These are phyloP conservation scores for Drosophila insularis DNA, from an alignment of 1,140 invertebrate genomes.

Conservation along the genomic window DNA sequence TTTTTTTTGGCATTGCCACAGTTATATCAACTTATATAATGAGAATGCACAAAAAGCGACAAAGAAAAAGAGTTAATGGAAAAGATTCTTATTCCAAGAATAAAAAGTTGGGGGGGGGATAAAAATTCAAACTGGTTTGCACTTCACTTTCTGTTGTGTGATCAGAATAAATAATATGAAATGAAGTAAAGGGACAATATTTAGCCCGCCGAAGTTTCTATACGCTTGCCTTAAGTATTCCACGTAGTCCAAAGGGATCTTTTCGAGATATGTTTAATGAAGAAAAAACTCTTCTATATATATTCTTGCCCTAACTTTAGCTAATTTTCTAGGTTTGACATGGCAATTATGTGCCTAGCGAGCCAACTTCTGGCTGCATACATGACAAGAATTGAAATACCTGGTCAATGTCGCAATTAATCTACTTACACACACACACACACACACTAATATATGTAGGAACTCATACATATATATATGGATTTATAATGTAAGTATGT, in stretches of 20 bases:
- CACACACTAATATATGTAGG: too few relatives aligned
- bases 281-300: background rate
- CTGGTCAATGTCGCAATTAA: slow-evolving; percentile 1
- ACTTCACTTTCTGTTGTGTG: slow-evolving; percentile 44
- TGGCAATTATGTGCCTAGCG: background rate
- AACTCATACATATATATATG: background rate
- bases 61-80: background rate
- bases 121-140: slow-evolving; percentile 32
- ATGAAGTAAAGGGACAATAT: background rate
- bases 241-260: too few relatives aligned
- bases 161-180: slow-evolving; percentile 23
- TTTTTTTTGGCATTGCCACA: slow-evolving; percentile 36
- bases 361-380: background rate
- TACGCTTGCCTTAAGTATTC: background rate
- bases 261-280: too few relatives aligned
- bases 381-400: background rate
- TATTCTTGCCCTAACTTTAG: background rate
- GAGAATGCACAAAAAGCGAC: background rate
- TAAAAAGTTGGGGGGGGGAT: too few relatives aligned
- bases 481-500: background rate
- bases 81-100: slow-evolving; percentile 41
- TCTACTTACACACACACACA: background rate
- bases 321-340: background rate
- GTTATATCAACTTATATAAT: slow-evolving; percentile 35
- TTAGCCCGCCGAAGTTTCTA: background rate